phyloP scores from a whole-genome alignment of 2,113 vertebrate species.

The Dendropsophus ebraccatus region DNA sequence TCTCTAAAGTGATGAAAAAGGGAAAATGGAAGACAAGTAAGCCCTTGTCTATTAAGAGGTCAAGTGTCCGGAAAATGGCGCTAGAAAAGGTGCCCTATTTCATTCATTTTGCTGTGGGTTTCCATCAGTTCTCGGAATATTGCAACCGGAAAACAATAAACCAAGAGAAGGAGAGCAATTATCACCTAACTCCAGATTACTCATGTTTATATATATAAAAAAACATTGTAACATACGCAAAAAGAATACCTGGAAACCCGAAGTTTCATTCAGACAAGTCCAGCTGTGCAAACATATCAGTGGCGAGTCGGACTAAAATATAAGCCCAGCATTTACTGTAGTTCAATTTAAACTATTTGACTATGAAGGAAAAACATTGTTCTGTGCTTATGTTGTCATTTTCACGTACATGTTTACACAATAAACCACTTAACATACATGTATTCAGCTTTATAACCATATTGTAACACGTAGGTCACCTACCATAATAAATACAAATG shows the following conservation, averaged over 20 bases:
- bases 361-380: neutral
- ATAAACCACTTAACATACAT: neutral
- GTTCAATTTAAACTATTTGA: neutral
- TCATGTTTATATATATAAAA: neutral
- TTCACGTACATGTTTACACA: neutral
- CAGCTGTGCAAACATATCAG: conserved; percentile 9
- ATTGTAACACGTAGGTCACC: neutral
- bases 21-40: no score
- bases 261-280: neutral
- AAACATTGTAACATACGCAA: neutral
- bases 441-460: neutral
- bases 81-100: no score
- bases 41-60: no score
- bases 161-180: neutral
- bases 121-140: no score
- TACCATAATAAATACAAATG: neutral
- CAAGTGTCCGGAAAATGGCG: no score
- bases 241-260: neutral
- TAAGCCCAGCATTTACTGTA: neutral
- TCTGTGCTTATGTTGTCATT: neutral
- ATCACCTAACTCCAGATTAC: neutral
- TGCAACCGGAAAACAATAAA: neutral
- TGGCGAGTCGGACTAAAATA: neutral
- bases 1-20: no score
- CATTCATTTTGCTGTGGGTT: neutral